Evolutionary conservation across 2,797 vertebrate genomes (phyloP).

Genomic region (Falco columbarius): DNA sequence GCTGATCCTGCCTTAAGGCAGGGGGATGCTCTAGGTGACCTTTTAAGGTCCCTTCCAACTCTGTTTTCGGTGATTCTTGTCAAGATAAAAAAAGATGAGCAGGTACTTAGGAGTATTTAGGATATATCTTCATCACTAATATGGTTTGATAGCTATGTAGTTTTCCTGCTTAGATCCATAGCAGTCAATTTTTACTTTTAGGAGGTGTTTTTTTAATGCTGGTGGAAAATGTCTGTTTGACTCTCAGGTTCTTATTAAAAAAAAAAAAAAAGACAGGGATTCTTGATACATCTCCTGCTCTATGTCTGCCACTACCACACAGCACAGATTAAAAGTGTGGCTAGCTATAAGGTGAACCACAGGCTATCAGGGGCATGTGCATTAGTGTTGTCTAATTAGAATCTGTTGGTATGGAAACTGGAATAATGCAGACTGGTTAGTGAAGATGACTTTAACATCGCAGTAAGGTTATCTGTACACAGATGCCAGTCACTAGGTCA

Average conservation of each 20-base stretch:
- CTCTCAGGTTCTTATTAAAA: neutral
- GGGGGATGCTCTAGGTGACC: slow-evolving; percentile 24
- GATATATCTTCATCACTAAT: neutral
- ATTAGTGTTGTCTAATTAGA: neutral
- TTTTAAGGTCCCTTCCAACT: slow-evolving; percentile 43
- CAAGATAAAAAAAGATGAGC: neutral
- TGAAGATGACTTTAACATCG: neutral
- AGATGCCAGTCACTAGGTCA: neutral
- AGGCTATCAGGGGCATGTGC: fast-evolving
- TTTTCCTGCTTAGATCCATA: neutral
- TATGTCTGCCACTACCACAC: neutral
- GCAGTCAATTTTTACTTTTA: neutral
- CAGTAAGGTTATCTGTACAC: neutral
- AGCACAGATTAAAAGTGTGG: neutral
- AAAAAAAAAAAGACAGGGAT: neutral
- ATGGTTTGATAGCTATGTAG: neutral
- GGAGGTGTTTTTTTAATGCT: neutral
- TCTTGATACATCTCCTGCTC: neutral
- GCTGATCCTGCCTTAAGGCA: slow-evolving; percentile 64
- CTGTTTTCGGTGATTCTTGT: slow-evolving; percentile 5
- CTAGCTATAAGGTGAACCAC: neutral
- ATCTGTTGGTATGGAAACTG: neutral
- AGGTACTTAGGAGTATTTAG: neutral
- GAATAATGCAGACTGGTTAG: neutral
- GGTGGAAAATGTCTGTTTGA: neutral